These are phyloP conservation scores for Sitta carolinensis DNA, from an alignment of 2,797 vertebrate genomes.

Conservation along the genomic window DNA sequence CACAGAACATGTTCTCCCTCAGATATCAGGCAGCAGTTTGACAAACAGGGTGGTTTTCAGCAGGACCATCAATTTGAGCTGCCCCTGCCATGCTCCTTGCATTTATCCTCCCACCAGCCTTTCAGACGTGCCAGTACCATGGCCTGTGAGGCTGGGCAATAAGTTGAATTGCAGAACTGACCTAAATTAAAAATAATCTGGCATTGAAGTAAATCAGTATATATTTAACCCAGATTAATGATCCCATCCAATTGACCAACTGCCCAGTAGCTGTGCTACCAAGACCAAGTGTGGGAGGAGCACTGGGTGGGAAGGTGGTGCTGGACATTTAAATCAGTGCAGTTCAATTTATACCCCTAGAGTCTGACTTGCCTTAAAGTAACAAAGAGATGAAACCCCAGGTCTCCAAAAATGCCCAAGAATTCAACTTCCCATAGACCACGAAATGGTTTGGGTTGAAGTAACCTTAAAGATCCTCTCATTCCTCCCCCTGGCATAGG, in stretches of 20 bases:
- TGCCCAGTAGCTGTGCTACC: background rate
- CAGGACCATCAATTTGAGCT: background rate
- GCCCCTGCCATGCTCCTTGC: fast-evolving
- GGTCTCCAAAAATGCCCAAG: background rate
- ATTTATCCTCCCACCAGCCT: background rate
- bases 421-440: background rate
- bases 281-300: background rate
- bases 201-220: background rate
- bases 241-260: background rate
- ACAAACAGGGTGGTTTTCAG: background rate
- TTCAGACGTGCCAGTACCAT: background rate
- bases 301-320: background rate
- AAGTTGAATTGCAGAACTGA: background rate
- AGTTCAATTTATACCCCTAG: background rate
- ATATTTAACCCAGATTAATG: background rate
- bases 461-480: background rate
- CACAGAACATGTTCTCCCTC: background rate
- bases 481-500: fast-evolving
- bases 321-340: background rate
- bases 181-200: background rate
- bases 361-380: background rate
- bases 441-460: background rate
- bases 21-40: background rate
- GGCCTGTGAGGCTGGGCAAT: background rate
- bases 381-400: background rate